Conservation (phyloP, 2,797 vertebrate genomes). For the Saxicola maurus region DNA sequence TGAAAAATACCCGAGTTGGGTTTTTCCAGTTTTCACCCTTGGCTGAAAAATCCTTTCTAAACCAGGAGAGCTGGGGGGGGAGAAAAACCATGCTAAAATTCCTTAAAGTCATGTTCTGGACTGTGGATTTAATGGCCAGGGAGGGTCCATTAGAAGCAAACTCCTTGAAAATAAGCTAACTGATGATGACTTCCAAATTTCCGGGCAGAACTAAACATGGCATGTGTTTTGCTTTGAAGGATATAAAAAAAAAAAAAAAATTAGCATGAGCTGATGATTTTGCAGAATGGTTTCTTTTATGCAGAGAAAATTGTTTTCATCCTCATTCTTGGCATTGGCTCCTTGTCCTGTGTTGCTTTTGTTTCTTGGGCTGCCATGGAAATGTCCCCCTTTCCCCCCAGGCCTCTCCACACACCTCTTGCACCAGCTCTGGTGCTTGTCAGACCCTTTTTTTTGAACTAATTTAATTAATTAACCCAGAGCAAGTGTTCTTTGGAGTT, state of each 20-base stretch:
- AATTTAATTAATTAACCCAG: constrained; percentile 51
- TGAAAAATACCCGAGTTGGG: neutral
- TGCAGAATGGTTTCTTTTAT: constrained; percentile 46
- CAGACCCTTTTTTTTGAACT: constrained; percentile 38
- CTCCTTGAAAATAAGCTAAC: neutral
- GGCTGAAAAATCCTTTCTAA: constrained; percentile 1
- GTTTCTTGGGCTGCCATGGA: constrained; percentile 59
- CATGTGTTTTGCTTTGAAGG: constrained; percentile 27
- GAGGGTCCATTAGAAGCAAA: neutral
- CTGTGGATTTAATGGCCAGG: neutral
- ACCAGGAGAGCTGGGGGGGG: neutral
- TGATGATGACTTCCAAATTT: neutral
- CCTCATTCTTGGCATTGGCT: constrained; percentile 42
- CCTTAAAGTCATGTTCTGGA: neutral
- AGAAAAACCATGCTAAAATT: neutral
- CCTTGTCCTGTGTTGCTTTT: constrained; percentile 47
- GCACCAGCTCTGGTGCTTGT: neutral
- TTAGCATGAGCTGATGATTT: constrained; percentile 41
- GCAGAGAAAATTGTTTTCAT: constrained; percentile 50
- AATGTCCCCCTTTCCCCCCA: constrained; percentile 51
- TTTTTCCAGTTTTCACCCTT: neutral
- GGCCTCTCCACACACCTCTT: constrained; percentile 24
- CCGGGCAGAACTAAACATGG: constrained; percentile 10
- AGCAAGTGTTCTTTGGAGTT: constrained; percentile 39
- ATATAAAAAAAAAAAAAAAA: neutral